These are phyloP conservation scores for Sebastes reedi DNA, from an alignment of 2,797 vertebrate species.

Conservation along the genomic window DNA sequence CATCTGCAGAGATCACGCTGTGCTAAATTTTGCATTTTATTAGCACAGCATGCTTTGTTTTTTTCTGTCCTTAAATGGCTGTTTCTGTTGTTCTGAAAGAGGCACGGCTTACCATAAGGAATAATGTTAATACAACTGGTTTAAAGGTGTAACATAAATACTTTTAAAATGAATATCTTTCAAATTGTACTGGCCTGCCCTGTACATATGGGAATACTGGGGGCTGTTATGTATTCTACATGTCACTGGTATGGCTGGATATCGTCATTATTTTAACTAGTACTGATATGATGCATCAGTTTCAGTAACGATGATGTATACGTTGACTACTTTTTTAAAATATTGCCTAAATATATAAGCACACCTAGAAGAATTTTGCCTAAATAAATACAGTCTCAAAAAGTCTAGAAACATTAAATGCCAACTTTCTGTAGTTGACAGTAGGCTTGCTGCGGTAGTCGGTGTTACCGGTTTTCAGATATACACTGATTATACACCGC, in stretches of 20 bases:
- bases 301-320: background rate
- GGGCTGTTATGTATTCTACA: background rate
- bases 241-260: background rate
- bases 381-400: background rate
- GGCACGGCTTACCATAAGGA: background rate
- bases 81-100: background rate
- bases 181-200: background rate
- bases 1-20: background rate
- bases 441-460: too few relatives aligned
- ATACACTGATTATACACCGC: too few relatives aligned
- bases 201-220: background rate
- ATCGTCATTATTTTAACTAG: background rate
- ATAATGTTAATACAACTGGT: background rate
- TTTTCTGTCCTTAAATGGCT: background rate
- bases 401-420: background rate
- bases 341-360: background rate
- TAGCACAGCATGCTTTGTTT: background rate
- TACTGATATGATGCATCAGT: background rate
- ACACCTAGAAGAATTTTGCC: background rate
- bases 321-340: background rate
- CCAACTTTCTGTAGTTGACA: background rate
- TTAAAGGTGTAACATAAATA: background rate
- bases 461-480: too few relatives aligned
- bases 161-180: background rate
- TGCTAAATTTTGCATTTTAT: background rate